phyloP scores from a whole-genome alignment of 2,797 vertebrate species.

The Trematomus bernacchii region DNA sequence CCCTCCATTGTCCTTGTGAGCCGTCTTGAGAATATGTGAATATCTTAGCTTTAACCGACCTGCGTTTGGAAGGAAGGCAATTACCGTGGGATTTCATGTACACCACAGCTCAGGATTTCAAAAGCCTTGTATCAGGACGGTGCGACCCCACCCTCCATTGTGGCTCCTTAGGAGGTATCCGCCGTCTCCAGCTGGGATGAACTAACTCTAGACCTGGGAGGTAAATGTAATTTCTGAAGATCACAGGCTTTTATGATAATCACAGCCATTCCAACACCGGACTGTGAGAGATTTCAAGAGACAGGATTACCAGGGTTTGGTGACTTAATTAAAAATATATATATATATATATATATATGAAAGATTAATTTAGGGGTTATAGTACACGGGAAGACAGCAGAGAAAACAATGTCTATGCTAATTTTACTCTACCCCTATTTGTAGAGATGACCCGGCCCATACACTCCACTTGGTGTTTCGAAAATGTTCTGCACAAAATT shows the following conservation, averaged over 20 bases:
- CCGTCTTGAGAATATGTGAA: constrained; percentile 67
- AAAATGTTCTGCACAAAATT: too few relatives aligned
- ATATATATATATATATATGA: constrained; percentile 31
- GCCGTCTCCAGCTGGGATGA: constrained; percentile 69
- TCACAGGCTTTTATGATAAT: constrained; percentile 79
- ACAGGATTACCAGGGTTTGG: constrained; percentile 74
- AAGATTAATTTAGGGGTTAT: constrained; percentile 56
- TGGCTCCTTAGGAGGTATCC: constrained; percentile 62
- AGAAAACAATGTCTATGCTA: constrained; percentile 58
- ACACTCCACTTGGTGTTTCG: not conserved
- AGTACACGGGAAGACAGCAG: constrained; percentile 39
- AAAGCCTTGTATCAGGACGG: constrained; percentile 74
- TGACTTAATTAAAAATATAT: constrained; percentile 65
- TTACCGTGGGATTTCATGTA: constrained; percentile 84
- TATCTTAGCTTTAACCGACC: constrained; percentile 70
- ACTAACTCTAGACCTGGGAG: constrained; percentile 66
- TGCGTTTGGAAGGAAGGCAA: constrained; percentile 78
- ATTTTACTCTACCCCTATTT: constrained; percentile 51
- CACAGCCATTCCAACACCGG: constrained; percentile 64
- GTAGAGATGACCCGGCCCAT: constrained; percentile 35
- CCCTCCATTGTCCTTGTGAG: constrained; percentile 77
- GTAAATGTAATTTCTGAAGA: constrained; percentile 81
- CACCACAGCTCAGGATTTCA: constrained; percentile 79
- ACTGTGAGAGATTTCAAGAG: constrained; percentile 63
- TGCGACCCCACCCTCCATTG: constrained; percentile 74